These are phyloP conservation scores for Pitta sordida DNA, from an alignment of 2,113 vertebrate genomes.

Conservation along the genomic window DNA sequence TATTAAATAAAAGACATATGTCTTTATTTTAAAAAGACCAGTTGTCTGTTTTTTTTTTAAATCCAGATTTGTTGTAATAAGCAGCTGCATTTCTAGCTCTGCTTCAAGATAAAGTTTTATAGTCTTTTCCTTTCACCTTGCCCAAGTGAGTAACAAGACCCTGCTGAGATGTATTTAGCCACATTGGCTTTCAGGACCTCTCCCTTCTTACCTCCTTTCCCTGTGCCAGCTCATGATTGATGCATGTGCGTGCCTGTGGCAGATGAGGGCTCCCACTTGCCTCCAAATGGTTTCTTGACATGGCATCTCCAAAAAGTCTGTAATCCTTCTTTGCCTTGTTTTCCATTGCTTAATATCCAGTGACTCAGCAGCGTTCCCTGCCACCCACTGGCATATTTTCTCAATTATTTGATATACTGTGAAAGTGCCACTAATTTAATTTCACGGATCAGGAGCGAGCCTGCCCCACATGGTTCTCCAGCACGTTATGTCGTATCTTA, in stretches of 20 bases:
- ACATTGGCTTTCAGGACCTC: background rate
- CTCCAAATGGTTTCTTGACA: background rate
- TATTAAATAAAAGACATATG: background rate
- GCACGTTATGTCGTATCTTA: background rate
- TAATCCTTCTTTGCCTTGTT: background rate
- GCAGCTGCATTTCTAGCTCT: background rate
- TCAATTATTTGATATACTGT: background rate
- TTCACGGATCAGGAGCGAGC: background rate
- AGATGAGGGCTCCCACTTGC: background rate
- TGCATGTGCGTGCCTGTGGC: background rate
- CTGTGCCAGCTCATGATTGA: background rate
- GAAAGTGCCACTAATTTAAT: background rate
- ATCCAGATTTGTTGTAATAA: background rate
- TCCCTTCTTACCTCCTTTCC: background rate
- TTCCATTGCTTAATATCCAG: background rate
- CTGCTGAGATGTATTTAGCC: background rate
- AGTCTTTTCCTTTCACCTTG: background rate
- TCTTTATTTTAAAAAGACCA: background rate
- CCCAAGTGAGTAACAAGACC: background rate
- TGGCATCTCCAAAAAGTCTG: background rate
- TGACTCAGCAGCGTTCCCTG: slow-evolving; percentile 14
- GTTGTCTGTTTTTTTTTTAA: background rate
- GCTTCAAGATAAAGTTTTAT: background rate
- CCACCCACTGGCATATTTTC: background rate
- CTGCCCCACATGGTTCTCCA: background rate